Conservation (phyloP, 2,888 invertebrate species). For the Synergus japonicus region DNA sequence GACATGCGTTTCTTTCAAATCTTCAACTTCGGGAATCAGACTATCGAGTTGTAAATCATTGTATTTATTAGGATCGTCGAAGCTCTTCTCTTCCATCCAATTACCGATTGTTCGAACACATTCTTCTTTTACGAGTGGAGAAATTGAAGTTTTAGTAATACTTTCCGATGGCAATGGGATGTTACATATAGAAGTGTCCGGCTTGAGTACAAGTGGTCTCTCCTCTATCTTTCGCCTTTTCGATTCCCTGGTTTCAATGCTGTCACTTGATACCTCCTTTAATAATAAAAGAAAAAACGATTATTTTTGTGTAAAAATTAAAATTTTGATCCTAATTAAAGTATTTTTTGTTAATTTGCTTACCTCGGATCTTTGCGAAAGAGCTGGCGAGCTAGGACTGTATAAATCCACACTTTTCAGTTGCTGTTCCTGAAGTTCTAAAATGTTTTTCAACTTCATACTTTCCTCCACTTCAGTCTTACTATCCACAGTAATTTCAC, state of each 20-base stretch:
- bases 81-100: neutral
- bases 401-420: slow-evolving; percentile 61
- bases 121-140: slow-evolving; percentile 6
- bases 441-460: slow-evolving; percentile 47
- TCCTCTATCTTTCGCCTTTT: slow-evolving; percentile 40
- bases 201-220: neutral
- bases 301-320: neutral
- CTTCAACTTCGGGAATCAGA: neutral
- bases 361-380: slow-evolving; percentile 69
- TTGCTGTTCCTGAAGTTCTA: slow-evolving; percentile 52
- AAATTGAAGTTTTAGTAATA: neutral
- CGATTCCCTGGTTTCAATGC: slow-evolving; percentile 22
- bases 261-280: slow-evolving; percentile 45
- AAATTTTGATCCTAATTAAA: neutral
- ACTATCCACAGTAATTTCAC: neutral
- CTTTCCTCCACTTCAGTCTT: slow-evolving; percentile 4
- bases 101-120: neutral
- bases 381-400: slow-evolving; percentile 71
- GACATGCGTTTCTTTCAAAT: neutral
- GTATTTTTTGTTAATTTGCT: neutral
- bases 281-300: neutral
- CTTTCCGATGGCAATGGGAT: slow-evolving; percentile 52
- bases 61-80: slow-evolving; percentile 14
- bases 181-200: slow-evolving; percentile 24
- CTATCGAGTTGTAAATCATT: slow-evolving; percentile 10